These are phyloP conservation scores for Lepidochrysops patricia DNA, from an alignment of 2,888 invertebrate genomes.

Conservation along the genomic window DNA sequence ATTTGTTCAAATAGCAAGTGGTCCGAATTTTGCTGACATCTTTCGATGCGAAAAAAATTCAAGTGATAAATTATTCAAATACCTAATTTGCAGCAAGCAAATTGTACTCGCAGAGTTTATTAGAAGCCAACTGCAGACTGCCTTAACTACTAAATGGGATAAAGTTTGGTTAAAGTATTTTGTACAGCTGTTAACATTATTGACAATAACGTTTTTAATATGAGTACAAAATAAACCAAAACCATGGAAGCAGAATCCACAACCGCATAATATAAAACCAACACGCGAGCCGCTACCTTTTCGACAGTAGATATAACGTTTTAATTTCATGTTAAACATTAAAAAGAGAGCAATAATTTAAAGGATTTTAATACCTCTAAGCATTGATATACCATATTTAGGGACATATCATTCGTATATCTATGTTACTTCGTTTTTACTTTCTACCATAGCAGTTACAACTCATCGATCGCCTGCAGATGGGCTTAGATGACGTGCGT, in stretches of 20 bases:
- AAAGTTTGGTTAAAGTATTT: too few species aligned
- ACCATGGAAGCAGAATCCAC: background rate
- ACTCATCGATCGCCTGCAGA: too few species aligned
- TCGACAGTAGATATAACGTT: background rate
- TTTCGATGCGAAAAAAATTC: too few species aligned
- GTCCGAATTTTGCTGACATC: background rate
- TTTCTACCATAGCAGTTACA: too few species aligned
- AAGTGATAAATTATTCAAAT: too few species aligned
- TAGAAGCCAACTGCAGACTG: too few species aligned
- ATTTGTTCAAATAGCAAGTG: conserved; percentile 8
- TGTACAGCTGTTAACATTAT: background rate
- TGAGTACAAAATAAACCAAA: background rate
- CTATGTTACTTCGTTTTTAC: too few species aligned
- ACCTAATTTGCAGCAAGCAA: too few species aligned
- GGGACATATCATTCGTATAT: background rate
- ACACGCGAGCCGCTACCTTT: background rate
- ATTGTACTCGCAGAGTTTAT: too few species aligned
- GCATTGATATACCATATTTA: background rate
- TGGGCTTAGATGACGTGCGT: too few species aligned
- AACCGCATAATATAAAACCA: background rate
- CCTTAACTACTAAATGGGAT: too few species aligned
- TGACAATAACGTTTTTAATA: background rate
- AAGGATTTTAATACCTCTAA: background rate
- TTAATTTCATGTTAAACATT: background rate
- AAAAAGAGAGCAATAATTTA: conserved; percentile 1